Conservation (phyloP, 37 sponge, comb jelly and placozoan genomes). For the Spongilla lacustris region DNA sequence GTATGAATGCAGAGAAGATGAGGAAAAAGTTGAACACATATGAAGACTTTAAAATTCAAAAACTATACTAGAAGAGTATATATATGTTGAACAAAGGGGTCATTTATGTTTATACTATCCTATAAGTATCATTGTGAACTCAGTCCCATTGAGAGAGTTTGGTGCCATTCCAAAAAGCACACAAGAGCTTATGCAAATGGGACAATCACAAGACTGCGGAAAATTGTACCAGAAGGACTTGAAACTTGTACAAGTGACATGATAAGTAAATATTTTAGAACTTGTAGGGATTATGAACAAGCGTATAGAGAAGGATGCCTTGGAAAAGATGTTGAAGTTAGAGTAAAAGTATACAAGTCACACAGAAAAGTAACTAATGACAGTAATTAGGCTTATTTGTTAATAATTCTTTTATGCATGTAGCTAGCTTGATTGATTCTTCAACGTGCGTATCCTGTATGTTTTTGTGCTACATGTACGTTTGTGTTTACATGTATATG, state of each 20-base stretch:
- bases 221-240: constrained; percentile 43
- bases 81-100: constrained; percentile 23
- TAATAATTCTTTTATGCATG: background rate
- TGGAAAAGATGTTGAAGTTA: constrained; percentile 6
- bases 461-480: too few species aligned
- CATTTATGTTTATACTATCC: constrained; percentile 42
- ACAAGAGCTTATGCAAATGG: constrained; percentile 42
- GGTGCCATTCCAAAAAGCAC: constrained; percentile 52
- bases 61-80: constrained; percentile 30
- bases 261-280: constrained; percentile 44
- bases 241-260: constrained; percentile 19
- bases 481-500: too few species aligned
- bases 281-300: constrained; percentile 32
- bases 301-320: constrained; percentile 38
- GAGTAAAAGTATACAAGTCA: constrained; percentile 9
- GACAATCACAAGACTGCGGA: constrained; percentile 37
- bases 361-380: background rate
- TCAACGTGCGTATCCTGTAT: too few species aligned
- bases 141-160: constrained; percentile 48
- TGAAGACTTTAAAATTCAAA: constrained; percentile 36
- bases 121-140: constrained; percentile 63
- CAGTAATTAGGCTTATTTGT: background rate
- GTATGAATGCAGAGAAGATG: constrained; percentile 53
- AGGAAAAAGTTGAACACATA: constrained; percentile 15
- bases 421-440: too few species aligned